Evolutionary conservation across 1,140 invertebrate genomes (phyloP).

Genomic region (Eurosta solidaginis): DNA sequence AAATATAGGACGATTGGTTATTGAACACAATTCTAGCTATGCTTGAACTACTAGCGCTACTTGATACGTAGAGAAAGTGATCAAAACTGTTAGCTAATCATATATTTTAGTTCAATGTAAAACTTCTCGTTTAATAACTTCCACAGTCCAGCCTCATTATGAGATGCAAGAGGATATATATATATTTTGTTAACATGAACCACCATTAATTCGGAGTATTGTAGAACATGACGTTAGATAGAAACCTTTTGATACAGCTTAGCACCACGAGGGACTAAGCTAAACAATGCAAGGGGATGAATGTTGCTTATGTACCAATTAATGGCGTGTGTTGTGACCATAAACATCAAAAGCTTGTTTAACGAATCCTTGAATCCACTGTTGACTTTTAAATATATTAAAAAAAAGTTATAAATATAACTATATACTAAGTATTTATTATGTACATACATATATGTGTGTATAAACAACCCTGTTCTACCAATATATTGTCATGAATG

Average conservation of each 20-base stretch:
- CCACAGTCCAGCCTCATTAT: neutral
- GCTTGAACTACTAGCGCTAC: too few relatives aligned
- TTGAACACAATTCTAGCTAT: too few relatives aligned
- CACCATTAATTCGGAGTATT: constrained; percentile 6
- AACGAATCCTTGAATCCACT: neutral
- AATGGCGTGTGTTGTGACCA: neutral
- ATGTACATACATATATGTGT: neutral
- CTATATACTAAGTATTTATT: neutral
- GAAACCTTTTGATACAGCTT: neutral
- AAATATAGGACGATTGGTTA: too few relatives aligned
- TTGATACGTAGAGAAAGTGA: too few relatives aligned
- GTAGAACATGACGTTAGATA: constrained; percentile 3
- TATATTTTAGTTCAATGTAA: too few relatives aligned
- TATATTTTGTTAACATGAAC: constrained; percentile 26
- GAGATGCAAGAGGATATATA: neutral
- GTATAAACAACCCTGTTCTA: neutral
- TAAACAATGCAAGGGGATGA: neutral
- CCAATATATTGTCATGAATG: too few relatives aligned
- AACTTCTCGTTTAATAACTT: neutral
- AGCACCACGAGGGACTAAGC: neutral
- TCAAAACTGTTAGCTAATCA: too few relatives aligned
- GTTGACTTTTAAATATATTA: neutral
- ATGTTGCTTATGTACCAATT: neutral
- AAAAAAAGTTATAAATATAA: too few relatives aligned
- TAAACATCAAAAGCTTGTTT: neutral